phyloP scores from a whole-genome alignment of 2,888 invertebrate species.

The Pecten maximus region DNA sequence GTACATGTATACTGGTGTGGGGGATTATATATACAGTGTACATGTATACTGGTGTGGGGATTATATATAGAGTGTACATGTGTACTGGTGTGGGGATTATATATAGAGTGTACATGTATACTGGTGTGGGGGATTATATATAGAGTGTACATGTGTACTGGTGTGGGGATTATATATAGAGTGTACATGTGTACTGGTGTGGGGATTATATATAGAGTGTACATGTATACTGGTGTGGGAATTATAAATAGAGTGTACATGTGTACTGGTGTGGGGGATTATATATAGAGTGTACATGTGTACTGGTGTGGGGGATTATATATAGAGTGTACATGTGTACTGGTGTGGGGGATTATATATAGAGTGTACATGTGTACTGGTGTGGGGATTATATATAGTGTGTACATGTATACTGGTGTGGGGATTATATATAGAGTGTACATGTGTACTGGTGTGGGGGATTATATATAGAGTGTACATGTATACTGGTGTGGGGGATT shows the following conservation, averaged over 20 bases:
- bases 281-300: too few species aligned
- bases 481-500: neutral
- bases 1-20: neutral
- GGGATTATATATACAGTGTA: neutral
- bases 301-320: neutral
- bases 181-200: neutral
- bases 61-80: neutral
- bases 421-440: neutral
- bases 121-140: neutral
- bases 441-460: neutral
- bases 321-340: neutral
- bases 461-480: neutral
- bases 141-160: neutral
- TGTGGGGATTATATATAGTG: neutral
- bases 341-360: neutral
- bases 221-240: too few species aligned
- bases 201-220: too few species aligned
- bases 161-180: neutral
- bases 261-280: too few species aligned
- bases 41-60: conserved; percentile 2
- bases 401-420: conserved; percentile 2
- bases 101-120: neutral
- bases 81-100: neutral
- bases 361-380: neutral
- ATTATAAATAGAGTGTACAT: too few species aligned